Evolutionary conservation across 1,140 invertebrate species (phyloP), one percentile per base, ranked within the genome.

Genomic region (Copidosoma floridanum): DNA sequence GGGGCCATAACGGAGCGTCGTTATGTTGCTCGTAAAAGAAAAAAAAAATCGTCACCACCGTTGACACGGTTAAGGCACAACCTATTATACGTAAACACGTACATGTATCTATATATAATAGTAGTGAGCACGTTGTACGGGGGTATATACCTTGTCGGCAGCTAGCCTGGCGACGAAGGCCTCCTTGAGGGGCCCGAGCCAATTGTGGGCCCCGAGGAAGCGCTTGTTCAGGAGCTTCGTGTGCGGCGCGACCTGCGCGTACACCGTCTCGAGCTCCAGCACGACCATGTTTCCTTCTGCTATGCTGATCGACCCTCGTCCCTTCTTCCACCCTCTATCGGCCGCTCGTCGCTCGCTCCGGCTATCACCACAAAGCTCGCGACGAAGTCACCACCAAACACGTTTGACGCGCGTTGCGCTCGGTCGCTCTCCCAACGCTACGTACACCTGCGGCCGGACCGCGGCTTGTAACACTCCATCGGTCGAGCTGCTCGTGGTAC

Each of bases 151-250:
- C 78, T 81, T 81, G 71, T 81, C 79, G 64, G 77, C 77, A 37
- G 77, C 70, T 29, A 80, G 72, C 55, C 78, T 64, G 11, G 78
- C 78, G 55, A 81, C 75, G 21, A 81, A 71, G 56, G 78, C 78
- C 62, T 80, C 79, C 65, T 80, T 81, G 64, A 94, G 83, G 57
- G 92, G 92, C 68, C 89, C 87, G 65, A 93, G 81, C 89, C 90
- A 93, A 73, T 91, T 89, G 79, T 94, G 92, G 72, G 93, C 83
- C 82, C 90, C 92, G 74, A 93, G 90, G 79, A 90, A 93, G 68
- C 91, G 84, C 81, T 94, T 93, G 69, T 90, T 90, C 76, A 93
- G 82, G 80, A 93, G 86, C 85, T 94, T 94, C 74, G 92, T 83
- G 66, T 89, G 88, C 67, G 88, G 86, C 66, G 88, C 86, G 65